Evolutionary conservation across 2,888 invertebrate species (phyloP).

Genomic region (Euclidia mi): DNA sequence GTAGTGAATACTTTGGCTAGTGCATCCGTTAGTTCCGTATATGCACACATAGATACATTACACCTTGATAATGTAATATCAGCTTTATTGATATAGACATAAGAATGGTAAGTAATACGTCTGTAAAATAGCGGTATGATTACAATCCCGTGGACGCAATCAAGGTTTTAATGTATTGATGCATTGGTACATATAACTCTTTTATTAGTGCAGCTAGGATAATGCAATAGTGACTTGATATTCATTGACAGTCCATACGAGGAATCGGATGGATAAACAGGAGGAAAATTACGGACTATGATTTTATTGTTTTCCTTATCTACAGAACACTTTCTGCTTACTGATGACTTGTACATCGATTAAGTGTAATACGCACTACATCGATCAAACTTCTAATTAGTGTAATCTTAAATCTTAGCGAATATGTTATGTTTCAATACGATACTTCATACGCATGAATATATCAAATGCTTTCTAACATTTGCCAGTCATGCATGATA

Average conservation of each 20-base stretch:
- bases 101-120: slow-evolving; percentile 23
- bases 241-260: neutral
- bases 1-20: slow-evolving; percentile 71
- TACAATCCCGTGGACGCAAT: slow-evolving; percentile 50
- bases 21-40: slow-evolving; percentile 84
- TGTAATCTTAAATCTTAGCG: too few relatives aligned
- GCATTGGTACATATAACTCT: slow-evolving; percentile 1
- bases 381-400: too few relatives aligned
- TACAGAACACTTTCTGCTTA: neutral
- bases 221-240: neutral
- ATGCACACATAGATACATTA: slow-evolving; percentile 53
- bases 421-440: too few relatives aligned
- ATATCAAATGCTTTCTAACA: neutral
- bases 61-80: slow-evolving; percentile 38
- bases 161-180: slow-evolving; percentile 42
- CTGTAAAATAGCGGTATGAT: slow-evolving; percentile 35
- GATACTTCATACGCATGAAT: too few relatives aligned
- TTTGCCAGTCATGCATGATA: neutral
- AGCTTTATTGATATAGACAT: slow-evolving; percentile 40
- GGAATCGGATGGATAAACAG: neutral
- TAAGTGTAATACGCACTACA: too few relatives aligned
- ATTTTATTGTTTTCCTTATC: neutral
- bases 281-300: neutral
- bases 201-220: neutral
- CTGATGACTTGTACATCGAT: too few relatives aligned